Percentiles rank a stretch among this genome's conserved stretches.
Evolutionary conservation across 2,113 vertebrate species (phyloP).

Genomic region (Oxygymnocypris stewartii): DNA sequence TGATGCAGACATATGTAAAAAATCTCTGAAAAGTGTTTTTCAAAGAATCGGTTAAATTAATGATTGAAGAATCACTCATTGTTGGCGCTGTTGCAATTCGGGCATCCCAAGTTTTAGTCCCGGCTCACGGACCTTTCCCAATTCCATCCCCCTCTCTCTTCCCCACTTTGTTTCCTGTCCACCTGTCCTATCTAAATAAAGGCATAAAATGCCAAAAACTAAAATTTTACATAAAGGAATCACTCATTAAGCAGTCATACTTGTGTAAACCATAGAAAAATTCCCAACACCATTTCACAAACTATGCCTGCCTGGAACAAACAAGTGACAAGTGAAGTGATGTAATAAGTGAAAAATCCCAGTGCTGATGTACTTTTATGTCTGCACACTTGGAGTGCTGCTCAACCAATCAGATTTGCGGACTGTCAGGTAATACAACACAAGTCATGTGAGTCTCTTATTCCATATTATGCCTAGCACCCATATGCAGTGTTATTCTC

Average conservation of each 20-base stretch:
- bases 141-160: too few species aligned
- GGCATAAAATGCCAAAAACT: too few species aligned
- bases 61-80: background rate
- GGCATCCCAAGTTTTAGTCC: too few species aligned
- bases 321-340: background rate
- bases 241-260: too few species aligned
- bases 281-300: background rate
- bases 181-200: too few species aligned
- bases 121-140: too few species aligned
- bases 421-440: background rate
- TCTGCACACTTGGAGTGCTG: background rate
- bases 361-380: background rate
- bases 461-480: background rate
- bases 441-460: background rate
- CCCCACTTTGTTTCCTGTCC: too few species aligned
- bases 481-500: background rate
- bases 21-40: too few species aligned
- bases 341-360: background rate
- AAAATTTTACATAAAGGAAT: too few species aligned
- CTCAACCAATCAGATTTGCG: background rate
- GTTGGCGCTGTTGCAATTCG: too few species aligned
- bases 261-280: too few species aligned
- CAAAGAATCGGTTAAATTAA: background rate
- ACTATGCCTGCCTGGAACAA: background rate
- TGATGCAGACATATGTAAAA: too few species aligned